phyloP scores from a whole-genome alignment of 1,140 invertebrate species.

The Ericerus pela region DNA sequence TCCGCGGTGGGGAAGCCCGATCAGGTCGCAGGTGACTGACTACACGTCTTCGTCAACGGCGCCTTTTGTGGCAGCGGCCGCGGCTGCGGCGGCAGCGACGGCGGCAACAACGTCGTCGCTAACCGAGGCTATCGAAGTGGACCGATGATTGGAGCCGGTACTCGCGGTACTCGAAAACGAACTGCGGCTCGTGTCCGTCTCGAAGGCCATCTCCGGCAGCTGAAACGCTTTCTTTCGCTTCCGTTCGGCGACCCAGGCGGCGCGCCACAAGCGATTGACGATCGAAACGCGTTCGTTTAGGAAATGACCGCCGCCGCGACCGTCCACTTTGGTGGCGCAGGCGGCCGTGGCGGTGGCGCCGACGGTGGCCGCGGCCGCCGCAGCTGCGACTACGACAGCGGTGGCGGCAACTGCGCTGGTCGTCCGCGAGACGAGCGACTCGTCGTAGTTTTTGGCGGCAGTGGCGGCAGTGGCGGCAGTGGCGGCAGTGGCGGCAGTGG shows the following conservation, averaged over 20 bases:
- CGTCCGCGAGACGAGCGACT: slow-evolving; percentile 16
- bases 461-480: not conserved
- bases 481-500: not conserved
- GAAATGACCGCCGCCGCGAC: not conserved
- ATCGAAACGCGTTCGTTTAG: slow-evolving; percentile 1
- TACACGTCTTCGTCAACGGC: not conserved
- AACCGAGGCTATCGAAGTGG: slow-evolving; percentile 32
- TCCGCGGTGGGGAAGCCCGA: too few species aligned
- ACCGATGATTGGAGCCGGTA: slow-evolving; percentile 31
- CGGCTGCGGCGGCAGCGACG: not conserved
- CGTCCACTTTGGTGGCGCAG: not conserved
- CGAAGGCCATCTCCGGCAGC: slow-evolving; percentile 33
- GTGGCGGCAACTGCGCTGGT: not conserved
- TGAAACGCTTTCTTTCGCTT: slow-evolving; percentile 23
- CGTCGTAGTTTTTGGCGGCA: slow-evolving; percentile 23
- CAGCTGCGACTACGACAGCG: not conserved
- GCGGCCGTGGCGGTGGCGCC: not conserved
- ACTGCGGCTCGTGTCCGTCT: slow-evolving; percentile 35
- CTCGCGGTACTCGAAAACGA: slow-evolving; percentile 37
- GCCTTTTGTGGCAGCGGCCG: not conserved
- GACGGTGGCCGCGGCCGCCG: not conserved
- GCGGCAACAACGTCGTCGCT: slow-evolving; percentile 14
- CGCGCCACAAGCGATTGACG: not conserved
- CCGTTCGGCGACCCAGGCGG: not conserved
- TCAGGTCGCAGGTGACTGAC: too few species aligned